A percentile compares a stretch with the other conserved stretches of the same genome.
Conservation (phyloP, 2,888 invertebrate genomes). For the Agonum fuliginosum region DNA sequence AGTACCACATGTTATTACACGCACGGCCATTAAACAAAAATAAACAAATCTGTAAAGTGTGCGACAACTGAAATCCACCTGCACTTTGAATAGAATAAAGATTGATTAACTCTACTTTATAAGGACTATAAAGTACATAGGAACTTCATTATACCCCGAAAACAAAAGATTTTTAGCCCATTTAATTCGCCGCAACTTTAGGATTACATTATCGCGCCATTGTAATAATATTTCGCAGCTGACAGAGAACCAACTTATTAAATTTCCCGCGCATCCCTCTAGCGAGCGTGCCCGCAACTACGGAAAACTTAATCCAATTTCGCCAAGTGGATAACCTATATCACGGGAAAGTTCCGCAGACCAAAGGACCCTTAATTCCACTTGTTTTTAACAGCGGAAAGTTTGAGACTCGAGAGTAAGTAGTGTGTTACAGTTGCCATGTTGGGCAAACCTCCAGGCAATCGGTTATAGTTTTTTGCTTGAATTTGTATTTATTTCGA, state of each 20-base stretch:
- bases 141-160: constrained; percentile 15
- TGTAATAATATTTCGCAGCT: constrained; percentile 35
- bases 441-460: background rate
- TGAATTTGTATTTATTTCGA: constrained; percentile 2
- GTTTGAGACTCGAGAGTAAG: background rate
- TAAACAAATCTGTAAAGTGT: background rate
- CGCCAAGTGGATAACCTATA: constrained; percentile 33
- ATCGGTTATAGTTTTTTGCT: background rate
- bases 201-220: constrained; percentile 30
- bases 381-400: constrained; percentile 22
- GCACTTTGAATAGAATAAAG: constrained; percentile 5
- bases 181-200: constrained; percentile 33
- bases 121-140: background rate
- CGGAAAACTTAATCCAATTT: constrained; percentile 36
- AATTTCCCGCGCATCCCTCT: constrained; percentile 25
- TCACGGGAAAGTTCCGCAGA: constrained; percentile 12
- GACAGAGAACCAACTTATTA: constrained; percentile 39
- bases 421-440: background rate
- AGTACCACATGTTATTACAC: no score
- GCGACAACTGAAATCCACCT: background rate
- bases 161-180: constrained; percentile 27
- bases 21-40: background rate
- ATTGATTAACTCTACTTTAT: constrained; percentile 16
- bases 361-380: background rate
- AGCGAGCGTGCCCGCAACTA: constrained; percentile 17